These are phyloP conservation scores for Spodoptera litura DNA, from an alignment of 1,140 invertebrate genomes.

Conservation along the genomic window DNA sequence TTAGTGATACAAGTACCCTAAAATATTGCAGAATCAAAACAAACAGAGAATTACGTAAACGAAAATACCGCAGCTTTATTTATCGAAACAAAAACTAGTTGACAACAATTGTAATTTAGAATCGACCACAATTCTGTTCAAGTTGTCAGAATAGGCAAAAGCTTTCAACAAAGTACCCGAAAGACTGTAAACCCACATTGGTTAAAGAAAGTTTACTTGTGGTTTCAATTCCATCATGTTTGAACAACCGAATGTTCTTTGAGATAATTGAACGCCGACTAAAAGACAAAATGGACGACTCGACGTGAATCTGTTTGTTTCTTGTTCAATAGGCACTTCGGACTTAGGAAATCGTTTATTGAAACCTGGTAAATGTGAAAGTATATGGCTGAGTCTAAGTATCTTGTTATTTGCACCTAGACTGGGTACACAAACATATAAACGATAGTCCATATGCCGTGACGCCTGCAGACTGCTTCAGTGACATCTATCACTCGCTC, in stretches of 20 bases:
- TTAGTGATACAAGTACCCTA: no score
- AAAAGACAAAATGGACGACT: neutral
- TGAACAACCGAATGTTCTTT: neutral
- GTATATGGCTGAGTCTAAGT: no score
- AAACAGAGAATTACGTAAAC: neutral
- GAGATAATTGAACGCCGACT: neutral
- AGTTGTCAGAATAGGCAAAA: constrained; percentile 10
- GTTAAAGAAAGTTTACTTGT: constrained; percentile 19
- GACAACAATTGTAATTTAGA: constrained; percentile 4
- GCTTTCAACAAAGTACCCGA: constrained; percentile 23
- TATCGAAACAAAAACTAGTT: neutral
- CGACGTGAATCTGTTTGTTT: neutral
- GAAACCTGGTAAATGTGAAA: no score
- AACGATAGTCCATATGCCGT: no score
- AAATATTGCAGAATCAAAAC: no score
- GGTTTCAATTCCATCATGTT: constrained; percentile 18
- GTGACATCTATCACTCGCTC: no score
- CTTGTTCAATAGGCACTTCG: neutral
- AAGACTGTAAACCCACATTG: constrained; percentile 3
- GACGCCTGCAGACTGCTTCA: no score
- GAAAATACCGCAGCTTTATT: neutral
- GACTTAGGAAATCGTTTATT: no score
- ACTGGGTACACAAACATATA: no score
- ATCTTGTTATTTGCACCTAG: no score
- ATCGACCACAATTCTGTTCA: constrained; percentile 15